Conservation (phyloP, 2,888 invertebrate species). For the Andricus quercusramuli region DNA sequence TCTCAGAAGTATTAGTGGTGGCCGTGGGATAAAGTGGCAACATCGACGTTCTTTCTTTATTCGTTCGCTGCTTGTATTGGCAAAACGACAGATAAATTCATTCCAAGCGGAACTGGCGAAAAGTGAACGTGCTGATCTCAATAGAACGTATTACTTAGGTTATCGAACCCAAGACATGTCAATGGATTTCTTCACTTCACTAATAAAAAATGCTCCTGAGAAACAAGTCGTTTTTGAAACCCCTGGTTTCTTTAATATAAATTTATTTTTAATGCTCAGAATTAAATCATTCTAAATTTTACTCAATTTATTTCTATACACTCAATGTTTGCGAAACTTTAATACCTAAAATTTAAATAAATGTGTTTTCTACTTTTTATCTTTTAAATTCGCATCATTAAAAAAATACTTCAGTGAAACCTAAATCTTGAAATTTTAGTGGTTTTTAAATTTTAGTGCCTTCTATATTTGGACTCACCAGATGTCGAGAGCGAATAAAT, state of each 20-base stretch:
- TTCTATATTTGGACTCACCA: background rate
- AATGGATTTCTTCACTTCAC: constrained; percentile 24
- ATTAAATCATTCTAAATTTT: too few relatives aligned
- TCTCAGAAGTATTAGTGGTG: too few relatives aligned
- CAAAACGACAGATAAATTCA: constrained; percentile 39
- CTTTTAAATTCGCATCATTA: background rate
- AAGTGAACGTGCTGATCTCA: constrained; percentile 42
- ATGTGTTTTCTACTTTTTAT: too few relatives aligned
- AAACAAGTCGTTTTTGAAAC: background rate
- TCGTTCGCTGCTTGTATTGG: constrained; percentile 1
- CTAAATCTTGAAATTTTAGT: background rate
- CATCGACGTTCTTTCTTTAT: background rate
- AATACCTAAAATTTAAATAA: too few relatives aligned
- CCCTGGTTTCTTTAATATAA: background rate
- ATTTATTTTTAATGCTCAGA: background rate
- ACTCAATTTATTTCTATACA: too few relatives aligned
- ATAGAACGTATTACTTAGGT: constrained; percentile 27
- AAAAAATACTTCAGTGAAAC: background rate
- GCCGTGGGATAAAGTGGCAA: too few relatives aligned
- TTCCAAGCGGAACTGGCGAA: constrained; percentile 36
- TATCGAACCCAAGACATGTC: constrained; percentile 37
- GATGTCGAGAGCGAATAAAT: background rate
- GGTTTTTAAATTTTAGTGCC: background rate
- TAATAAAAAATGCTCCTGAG: background rate
- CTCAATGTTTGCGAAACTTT: too few relatives aligned